Conservation (phyloP, 2,797 vertebrate species). For the Lacerta viridis region DNA sequence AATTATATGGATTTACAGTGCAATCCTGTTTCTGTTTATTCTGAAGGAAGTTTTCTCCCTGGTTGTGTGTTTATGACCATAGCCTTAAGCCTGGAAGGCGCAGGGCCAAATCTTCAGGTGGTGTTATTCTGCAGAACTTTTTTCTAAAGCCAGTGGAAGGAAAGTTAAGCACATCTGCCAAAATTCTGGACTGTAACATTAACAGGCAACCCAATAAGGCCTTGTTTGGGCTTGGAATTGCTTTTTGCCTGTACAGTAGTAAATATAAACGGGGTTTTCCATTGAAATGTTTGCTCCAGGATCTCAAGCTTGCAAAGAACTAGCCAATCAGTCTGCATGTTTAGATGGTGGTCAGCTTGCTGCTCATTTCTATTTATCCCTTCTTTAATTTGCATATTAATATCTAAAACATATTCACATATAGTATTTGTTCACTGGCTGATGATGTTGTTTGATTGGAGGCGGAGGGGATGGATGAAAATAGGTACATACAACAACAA, state of each 20-base stretch:
- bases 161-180: background rate
- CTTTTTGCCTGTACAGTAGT: background rate
- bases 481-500: too few relatives aligned
- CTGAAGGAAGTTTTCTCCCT: background rate
- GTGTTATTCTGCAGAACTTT: slow-evolving; percentile 41
- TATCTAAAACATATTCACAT: background rate
- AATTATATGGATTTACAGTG: slow-evolving; percentile 45
- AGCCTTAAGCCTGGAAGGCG: slow-evolving; percentile 72
- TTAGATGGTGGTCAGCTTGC: background rate
- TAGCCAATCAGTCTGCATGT: background rate
- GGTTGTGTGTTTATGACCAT: background rate
- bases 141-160: background rate
- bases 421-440: background rate
- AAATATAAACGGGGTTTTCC: background rate
- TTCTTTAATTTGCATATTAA: background rate
- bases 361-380: background rate
- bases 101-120: slow-evolving; percentile 48
- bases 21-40: background rate
- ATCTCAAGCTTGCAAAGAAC: background rate
- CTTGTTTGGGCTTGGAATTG: background rate
- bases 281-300: background rate
- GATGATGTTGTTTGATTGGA: too few relatives aligned
- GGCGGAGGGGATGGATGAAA: background rate
- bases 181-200: background rate
- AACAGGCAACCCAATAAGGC: slow-evolving; percentile 11